phyloP scores from a whole-genome alignment of 2,797 vertebrate genomes.

The Lindbergichthys nudifrons region DNA sequence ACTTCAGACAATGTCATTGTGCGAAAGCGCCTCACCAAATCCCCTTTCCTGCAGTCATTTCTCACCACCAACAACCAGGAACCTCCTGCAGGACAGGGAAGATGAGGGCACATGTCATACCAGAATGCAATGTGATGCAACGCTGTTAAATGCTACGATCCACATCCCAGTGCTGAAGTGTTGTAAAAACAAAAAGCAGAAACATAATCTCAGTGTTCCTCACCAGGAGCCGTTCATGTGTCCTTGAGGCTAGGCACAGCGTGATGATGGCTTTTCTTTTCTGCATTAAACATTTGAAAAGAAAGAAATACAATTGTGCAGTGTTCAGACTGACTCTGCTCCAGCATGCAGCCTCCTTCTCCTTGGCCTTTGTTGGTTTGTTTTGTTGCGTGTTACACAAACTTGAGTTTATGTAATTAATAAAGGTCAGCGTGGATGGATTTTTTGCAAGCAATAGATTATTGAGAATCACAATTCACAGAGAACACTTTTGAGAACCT shows the following conservation, averaged over 20 bases:
- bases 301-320: background rate
- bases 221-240: background rate
- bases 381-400: background rate
- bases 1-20: conserved; percentile 86
- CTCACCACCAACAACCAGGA: conserved; percentile 77
- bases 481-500: background rate
- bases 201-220: background rate
- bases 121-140: conserved; percentile 13
- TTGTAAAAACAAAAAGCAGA: background rate
- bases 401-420: background rate
- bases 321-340: too few relatives aligned
- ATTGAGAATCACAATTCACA: too few relatives aligned
- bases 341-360: background rate
- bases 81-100: conserved; percentile 61
- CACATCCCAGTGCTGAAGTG: background rate
- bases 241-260: background rate
- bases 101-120: conserved; percentile 27
- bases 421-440: background rate
- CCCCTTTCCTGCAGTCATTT: conserved; percentile 79
- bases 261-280: background rate
- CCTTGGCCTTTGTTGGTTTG: background rate
- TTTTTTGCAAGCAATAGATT: background rate
- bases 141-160: conserved; percentile 15
- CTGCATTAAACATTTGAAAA: background rate
- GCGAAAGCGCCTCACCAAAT: conserved; percentile 81